phyloP scores from a whole-genome alignment of 2,888 invertebrate species.

The Tetragonula carbonaria region DNA sequence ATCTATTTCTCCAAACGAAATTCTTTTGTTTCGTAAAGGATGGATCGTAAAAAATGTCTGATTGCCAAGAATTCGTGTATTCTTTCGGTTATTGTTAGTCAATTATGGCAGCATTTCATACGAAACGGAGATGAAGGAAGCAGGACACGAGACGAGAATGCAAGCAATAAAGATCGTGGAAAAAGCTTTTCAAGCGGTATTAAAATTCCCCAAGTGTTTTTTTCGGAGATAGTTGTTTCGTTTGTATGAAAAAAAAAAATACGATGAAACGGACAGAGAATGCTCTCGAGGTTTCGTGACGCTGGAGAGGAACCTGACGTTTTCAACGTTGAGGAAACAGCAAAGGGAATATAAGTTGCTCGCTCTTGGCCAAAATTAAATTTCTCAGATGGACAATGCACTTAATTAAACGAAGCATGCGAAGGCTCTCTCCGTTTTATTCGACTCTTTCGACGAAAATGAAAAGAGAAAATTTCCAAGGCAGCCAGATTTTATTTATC shows the following conservation, averaged over 20 bases:
- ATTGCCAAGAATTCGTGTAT: background rate
- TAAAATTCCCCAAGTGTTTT: constrained; percentile 8
- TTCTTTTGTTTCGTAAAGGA: background rate
- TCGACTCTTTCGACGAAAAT: background rate
- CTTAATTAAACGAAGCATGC: constrained; percentile 72
- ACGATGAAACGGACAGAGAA: too few relatives aligned
- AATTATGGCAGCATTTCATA: background rate
- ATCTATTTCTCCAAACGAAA: background rate
- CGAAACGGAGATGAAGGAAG: background rate
- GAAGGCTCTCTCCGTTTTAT: constrained; percentile 41
- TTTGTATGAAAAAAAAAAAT: background rate
- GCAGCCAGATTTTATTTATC: background rate
- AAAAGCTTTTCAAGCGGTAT: constrained; percentile 10
- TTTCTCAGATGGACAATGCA: constrained; percentile 52
- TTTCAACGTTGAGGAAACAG: background rate
- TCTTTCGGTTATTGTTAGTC: background rate
- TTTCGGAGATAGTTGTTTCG: background rate
- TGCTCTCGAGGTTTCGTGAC: background rate
- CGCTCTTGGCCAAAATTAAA: constrained; percentile 65
- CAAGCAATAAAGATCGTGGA: background rate
- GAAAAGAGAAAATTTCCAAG: background rate
- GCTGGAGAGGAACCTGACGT: background rate
- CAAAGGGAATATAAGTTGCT: constrained; percentile 3
- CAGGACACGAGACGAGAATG: background rate
- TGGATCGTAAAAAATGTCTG: background rate